Base-by-base conservation (phyloP, 1,140 invertebrate genomes). In the Branchinecta lindahli region DNA sequence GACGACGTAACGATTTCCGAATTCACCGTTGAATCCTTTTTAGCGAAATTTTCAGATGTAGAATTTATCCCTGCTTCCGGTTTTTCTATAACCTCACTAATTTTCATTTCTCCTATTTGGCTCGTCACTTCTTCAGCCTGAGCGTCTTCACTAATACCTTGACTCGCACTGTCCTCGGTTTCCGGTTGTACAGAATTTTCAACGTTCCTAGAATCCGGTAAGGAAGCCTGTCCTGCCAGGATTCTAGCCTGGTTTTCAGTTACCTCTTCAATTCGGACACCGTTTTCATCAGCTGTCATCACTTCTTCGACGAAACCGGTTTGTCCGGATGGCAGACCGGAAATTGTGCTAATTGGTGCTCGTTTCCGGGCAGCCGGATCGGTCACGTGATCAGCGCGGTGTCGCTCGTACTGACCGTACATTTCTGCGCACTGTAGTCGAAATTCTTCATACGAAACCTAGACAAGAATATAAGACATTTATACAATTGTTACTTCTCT, bases 401-500 rank as follows among this genome's bases (percentile, higher is more conserved):
- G 88, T 70, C 92, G 85, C 75, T 96, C 94, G 78, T 96, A 97
- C 76, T 96, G 93, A 76, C 95, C 92, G 79, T 98, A 97, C 91
- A 97, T 95, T 81, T 94, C 91, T 70, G 91, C 90, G 79, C 94
- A 94, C 77, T 94, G 91, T 18, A 94, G 83, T 77, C 94, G 93
- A 78, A 97, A 97, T 80, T 98, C 94, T 83, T 97, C 94, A 78
- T 96, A 96, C 0, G 94, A 94, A 7, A 93, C 90, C 89, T 89
- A 72, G 45, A 76, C 74, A 70, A 70, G 74, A 46, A 73, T 68
- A 45, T 69, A 67, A 73, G 15, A 45, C 46, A 15, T 45, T 61
- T 20, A 69, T 68, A 71, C 46, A 45, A 45, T 45, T 18, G 65
- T 61, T 72, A 45, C 33, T 44, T 44, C 66, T 61, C 68, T 61